Evolutionary conservation across 2,113 vertebrate species (phyloP).

Genomic region (Erpornis zantholeuca): DNA sequence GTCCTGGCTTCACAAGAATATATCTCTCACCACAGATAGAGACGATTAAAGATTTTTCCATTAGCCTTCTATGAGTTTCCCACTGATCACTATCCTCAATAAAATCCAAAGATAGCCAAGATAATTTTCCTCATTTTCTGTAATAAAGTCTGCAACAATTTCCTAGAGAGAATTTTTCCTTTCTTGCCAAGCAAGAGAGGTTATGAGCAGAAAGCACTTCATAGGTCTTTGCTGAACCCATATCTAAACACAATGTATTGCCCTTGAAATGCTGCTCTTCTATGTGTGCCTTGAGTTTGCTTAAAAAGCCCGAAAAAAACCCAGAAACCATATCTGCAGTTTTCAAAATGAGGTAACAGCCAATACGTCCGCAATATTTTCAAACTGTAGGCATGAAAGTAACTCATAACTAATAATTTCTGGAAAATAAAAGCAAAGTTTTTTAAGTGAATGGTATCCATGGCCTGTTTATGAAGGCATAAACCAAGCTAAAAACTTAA

Average conservation of each 20-base stretch:
- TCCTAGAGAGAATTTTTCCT: neutral
- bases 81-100: neutral
- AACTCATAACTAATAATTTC: neutral
- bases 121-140: neutral
- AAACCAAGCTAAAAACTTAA: neutral
- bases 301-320: neutral
- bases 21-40: neutral
- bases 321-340: neutral
- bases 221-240: neutral
- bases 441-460: neutral
- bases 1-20: neutral
- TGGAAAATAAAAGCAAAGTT: neutral
- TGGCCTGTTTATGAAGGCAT: neutral
- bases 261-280: neutral
- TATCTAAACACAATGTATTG: neutral
- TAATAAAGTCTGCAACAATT: neutral
- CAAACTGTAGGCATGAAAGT: fast-evolving
- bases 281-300: neutral
- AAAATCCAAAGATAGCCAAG: neutral
- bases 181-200: neutral
- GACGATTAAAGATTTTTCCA: neutral
- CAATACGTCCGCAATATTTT: neutral
- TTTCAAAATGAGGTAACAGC: neutral
- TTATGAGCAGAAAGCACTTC: neutral
- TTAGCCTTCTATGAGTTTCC: neutral